A percentile compares a stretch with the other conserved stretches of the same genome.
These are phyloP conservation scores for Aelia acuminata DNA, from an alignment of 2,888 invertebrate species.

Conservation along the genomic window DNA sequence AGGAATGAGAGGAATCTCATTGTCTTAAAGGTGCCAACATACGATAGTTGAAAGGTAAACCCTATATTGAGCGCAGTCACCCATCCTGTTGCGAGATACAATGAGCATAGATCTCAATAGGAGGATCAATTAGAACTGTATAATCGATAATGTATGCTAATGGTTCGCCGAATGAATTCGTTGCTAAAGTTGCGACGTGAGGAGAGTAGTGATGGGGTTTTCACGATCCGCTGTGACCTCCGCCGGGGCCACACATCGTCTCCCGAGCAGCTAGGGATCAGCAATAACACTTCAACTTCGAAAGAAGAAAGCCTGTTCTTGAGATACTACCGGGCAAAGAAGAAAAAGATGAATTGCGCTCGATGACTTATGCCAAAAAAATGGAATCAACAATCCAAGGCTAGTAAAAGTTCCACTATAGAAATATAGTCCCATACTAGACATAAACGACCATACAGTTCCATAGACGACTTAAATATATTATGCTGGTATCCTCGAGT, in stretches of 20 bases:
- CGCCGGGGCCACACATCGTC: neutral
- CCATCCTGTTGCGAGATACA: neutral
- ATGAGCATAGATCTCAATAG: constrained; percentile 7
- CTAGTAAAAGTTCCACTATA: too few species aligned
- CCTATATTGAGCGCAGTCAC: neutral
- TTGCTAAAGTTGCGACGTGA: neutral
- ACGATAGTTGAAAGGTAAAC: neutral
- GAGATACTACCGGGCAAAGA: too few species aligned
- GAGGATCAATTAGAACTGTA: constrained; percentile 43
- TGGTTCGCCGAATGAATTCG: constrained; percentile 7
- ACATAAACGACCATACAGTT: too few species aligned
- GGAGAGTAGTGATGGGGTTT: neutral
- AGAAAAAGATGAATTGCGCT: too few species aligned
- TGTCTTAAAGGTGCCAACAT: neutral
- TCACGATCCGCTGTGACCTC: neutral
- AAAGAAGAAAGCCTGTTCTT: too few species aligned
- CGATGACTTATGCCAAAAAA: too few species aligned
- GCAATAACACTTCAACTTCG: too few species aligned
- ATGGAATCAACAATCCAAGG: too few species aligned
- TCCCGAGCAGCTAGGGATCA: neutral
- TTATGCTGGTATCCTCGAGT: too few species aligned
- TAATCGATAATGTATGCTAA: constrained; percentile 29
- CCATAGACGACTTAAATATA: too few species aligned
- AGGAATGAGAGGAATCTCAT: neutral
- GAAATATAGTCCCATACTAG: too few species aligned